Base-by-base conservation (phyloP, 2,888 invertebrate species). In the Cybosia mesomella region DNA sequence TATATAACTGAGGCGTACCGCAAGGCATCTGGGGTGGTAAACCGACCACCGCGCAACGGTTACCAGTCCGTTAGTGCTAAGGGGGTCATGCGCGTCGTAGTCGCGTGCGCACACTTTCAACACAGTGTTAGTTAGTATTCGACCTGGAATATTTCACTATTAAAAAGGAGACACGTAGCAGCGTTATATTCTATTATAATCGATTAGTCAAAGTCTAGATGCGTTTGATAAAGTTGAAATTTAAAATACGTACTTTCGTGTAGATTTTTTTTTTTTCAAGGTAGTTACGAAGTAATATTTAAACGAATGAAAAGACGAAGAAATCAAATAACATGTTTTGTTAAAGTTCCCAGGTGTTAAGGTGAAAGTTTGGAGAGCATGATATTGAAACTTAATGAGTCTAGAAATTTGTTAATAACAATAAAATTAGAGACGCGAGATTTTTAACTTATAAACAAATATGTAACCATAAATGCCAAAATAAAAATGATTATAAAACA, bases 61-160 rank as follows among this genome's bases (percentile, higher is more conserved):
- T 82, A 78, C 76, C 69, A 87, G 84, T 82, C 91, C 91, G 91
- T 89, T 91, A 90, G 85, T 64, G 81, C 78, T 77, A 93, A 93
- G 91, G 90, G 88, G 94, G 94, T 95, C 94, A 81, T 76, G 78
- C 80, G 77, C 81, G 77, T 73, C 68, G 68, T 66, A 85, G 83
- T 89, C 89, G 90, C 92, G 90, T 89, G 92, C 90, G 83, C 88
- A 84, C 66, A 85, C 87, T 91, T 92, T 92, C 92, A 86, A 92
- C 88, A 87, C 85, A 77, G 73, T 82, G 83, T 80, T 83, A 82
- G 76, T 80, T 83, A 82, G 83, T 79, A 80, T 81, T 75, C 85
- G 85, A 85, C 83, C 87, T 90, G 83, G 88, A 91, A 91, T 85
- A 82, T 79, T 78, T 81, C 73, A 68, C 70, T 79, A 79, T 70